Evolutionary conservation across 2,113 vertebrate genomes (phyloP).

Genomic region (Ptychochromis oligacanthus): DNA sequence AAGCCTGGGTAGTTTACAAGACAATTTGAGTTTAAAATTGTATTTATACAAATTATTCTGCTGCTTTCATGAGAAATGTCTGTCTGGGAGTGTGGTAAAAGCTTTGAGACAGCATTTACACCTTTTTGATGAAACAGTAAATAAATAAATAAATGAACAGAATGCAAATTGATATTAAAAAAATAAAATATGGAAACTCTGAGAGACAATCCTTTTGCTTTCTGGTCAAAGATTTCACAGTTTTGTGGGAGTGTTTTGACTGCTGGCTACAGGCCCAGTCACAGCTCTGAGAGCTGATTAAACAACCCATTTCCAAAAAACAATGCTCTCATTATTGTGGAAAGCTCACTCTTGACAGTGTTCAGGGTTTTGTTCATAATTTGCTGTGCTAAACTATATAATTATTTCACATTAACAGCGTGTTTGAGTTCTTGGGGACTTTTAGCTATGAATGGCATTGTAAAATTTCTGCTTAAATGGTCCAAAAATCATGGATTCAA

Average conservation of each 20-base stretch:
- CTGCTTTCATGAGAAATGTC: neutral
- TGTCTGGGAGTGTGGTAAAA: neutral
- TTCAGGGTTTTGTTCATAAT: neutral
- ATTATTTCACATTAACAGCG: no score
- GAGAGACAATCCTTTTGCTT: neutral
- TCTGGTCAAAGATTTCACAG: neutral
- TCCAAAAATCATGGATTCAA: neutral
- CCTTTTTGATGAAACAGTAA: neutral
- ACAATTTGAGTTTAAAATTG: neutral
- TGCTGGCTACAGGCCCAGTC: neutral
- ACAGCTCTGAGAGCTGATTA: neutral
- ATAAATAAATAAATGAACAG: no score
- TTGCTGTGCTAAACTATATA: neutral
- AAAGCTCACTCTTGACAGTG: neutral
- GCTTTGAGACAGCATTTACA: neutral
- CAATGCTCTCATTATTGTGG: neutral
- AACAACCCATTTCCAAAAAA: neutral
- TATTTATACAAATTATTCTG: neutral
- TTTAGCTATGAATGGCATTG: neutral
- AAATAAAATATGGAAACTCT: neutral
- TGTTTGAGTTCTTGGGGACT: no score
- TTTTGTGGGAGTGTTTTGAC: neutral
- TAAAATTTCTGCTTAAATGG: neutral
- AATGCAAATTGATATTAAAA: neutral
- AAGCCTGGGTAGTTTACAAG: neutral